Base-by-base conservation (phyloP, 2,888 invertebrate species). In the Athripsodes cinereus region DNA sequence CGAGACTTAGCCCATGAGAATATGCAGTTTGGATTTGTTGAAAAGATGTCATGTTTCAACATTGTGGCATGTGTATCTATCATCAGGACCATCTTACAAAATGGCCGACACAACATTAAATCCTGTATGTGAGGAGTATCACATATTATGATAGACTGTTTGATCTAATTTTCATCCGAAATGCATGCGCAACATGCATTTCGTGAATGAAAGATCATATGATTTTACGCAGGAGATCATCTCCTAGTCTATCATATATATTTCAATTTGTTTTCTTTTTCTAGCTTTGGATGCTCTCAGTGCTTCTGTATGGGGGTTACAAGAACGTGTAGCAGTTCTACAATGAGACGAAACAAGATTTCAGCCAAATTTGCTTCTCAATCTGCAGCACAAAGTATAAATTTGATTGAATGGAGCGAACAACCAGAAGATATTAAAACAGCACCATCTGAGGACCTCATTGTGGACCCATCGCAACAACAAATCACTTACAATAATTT, bases 271-370 rank as follows among this genome's bases (percentile, higher is more conserved):
- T 40, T 16, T 13, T 40, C 16, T 46, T 21, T 22, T 60, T 58
- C n/a, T 69, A 78, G 78, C 64, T 86, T 88, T 65, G 98, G 98
- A 47, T 99, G 98, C 73, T 88, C 96, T 55, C 81, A 85, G 56
- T 98, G 98, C 74, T 98, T 97, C 90, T 98, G 98, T 73, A 91
- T 92, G 79, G 97, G 96, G 1, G 84, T 95, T 35, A 86, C 91
- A 0, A 76, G 80, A 34, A 81, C 84, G 64, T 98, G 98, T 71
- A 81, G 81, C 57, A 91, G 93, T 68, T 93, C 94, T 53, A 82
- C 80, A 57, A 83, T 84, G 74, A 86, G 87, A 62, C 81, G 92
- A 57, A 84, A 84, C 64, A 75, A 78, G 0, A 72, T 71, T 0
- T 66, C 66, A 1, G 68, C 72, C 0, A 68, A 68, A 18, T 78